phyloP scores from a whole-genome alignment of 2,113 vertebrate genomes.

The Phrynosoma blainvillii region DNA sequence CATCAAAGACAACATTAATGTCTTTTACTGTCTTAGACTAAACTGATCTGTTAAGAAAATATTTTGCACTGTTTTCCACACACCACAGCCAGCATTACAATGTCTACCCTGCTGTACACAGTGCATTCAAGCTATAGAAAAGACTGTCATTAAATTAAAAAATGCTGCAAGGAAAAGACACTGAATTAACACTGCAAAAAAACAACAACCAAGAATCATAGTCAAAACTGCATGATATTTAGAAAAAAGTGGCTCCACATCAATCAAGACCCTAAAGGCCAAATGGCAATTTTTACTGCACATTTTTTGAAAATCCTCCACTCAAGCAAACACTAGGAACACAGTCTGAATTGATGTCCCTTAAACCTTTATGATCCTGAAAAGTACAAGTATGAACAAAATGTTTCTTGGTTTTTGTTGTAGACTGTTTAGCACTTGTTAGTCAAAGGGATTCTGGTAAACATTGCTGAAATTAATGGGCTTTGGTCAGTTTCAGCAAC shows the following conservation, averaged over 20 bases:
- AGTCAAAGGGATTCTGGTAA: neutral
- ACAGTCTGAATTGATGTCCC: too few species aligned
- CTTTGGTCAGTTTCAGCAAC: too few species aligned
- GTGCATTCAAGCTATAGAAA: neutral
- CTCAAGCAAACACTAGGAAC: neutral
- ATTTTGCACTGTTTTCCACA: neutral
- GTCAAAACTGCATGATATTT: neutral
- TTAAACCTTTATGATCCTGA: too few species aligned
- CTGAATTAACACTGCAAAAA: neutral
- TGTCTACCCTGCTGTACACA: neutral
- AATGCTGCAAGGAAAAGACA: neutral
- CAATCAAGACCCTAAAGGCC: neutral
- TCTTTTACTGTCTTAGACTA: neutral
- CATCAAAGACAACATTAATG: constrained; percentile 22
- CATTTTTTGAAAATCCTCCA: too few species aligned
- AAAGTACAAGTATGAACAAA: neutral
- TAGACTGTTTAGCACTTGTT: neutral
- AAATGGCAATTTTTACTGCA: neutral
- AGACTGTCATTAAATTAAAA: neutral
- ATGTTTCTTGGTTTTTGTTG: neutral
- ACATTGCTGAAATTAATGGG: too few species aligned
- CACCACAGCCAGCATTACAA: rapidly evolving
- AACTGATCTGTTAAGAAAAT: neutral
- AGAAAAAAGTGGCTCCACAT: neutral
- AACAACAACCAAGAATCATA: neutral